These are phyloP conservation scores for Heliconius cydno DNA, from an alignment of 2,888 invertebrate species.

Conservation along the genomic window DNA sequence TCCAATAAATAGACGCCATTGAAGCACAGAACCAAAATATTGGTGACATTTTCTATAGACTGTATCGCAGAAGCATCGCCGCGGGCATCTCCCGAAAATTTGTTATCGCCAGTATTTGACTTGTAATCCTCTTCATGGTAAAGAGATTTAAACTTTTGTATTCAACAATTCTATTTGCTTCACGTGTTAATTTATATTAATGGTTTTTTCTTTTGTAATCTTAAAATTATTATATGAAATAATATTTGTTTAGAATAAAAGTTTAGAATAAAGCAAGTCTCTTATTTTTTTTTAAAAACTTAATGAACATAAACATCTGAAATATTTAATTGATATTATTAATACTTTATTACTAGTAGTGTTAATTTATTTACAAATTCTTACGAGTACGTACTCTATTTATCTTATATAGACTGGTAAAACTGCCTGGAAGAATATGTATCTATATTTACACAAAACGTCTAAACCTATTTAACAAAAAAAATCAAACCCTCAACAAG, in stretches of 20 bases:
- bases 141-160: slow-evolving; percentile 17
- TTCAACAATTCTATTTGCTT: slow-evolving; percentile 18
- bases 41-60: slow-evolving; percentile 63
- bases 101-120: slow-evolving; percentile 35
- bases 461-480: background rate
- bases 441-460: background rate
- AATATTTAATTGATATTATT: too few relatives aligned
- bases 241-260: background rate
- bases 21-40: slow-evolving; percentile 73
- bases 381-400: background rate
- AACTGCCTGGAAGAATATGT: background rate
- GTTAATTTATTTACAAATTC: too few relatives aligned
- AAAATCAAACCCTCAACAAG: background rate
- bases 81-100: slow-evolving; percentile 36
- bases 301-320: too few relatives aligned
- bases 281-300: too few relatives aligned
- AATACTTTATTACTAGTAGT: too few relatives aligned
- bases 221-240: background rate
- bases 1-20: slow-evolving; percentile 73
- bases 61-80: slow-evolving; percentile 27
- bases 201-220: background rate
- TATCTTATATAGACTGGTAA: background rate
- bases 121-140: slow-evolving; percentile 25
- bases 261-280: too few relatives aligned
- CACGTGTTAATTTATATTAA: slow-evolving; percentile 3